Conservation (phyloP, 2,113 vertebrate genomes). For the Clarias batrachus region DNA sequence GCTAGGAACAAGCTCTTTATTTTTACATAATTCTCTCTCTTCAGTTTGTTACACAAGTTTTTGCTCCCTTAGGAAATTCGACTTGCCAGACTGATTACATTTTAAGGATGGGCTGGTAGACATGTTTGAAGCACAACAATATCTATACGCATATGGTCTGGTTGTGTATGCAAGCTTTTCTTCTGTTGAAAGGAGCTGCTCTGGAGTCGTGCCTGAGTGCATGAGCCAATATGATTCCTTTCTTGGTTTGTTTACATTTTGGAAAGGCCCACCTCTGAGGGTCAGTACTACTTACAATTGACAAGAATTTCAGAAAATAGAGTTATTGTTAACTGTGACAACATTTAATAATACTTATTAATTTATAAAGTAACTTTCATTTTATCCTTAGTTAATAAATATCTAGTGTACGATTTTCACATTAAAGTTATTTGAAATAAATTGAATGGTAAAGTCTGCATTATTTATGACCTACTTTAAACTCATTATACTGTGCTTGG, state of each 20-base stretch:
- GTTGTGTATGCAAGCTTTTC: slow-evolving; percentile 16
- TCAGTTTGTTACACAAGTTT: neutral
- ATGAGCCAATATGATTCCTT: slow-evolving; percentile 45
- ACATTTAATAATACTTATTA: slow-evolving; percentile 22
- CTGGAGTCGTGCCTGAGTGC: slow-evolving; percentile 21
- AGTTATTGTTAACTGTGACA: neutral
- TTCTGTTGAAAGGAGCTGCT: slow-evolving; percentile 12
- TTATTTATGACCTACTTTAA: slow-evolving; percentile 7
- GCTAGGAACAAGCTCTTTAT: neutral
- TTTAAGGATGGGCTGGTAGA: neutral
- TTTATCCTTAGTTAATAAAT: slow-evolving; percentile 18
- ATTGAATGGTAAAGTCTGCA: neutral
- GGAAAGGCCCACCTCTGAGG: neutral
- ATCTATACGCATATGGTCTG: neutral
- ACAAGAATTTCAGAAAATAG: neutral
- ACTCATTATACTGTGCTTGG: slow-evolving; percentile 14
- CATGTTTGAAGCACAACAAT: slow-evolving; percentile 11
- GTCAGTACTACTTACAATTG: slow-evolving; percentile 18
- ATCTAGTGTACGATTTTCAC: slow-evolving; percentile 48
- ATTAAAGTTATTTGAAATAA: slow-evolving; percentile 46
- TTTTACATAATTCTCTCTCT: neutral
- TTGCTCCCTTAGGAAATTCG: neutral
- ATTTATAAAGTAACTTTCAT: slow-evolving; percentile 40
- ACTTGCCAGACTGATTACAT: slow-evolving; percentile 22
- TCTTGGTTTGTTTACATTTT: slow-evolving; percentile 54